Percentiles rank a stretch among this genome's conserved stretches.
These are phyloP conservation scores for Sericinus montela DNA, from an alignment of 2,888 invertebrate genomes.

Conservation along the genomic window DNA sequence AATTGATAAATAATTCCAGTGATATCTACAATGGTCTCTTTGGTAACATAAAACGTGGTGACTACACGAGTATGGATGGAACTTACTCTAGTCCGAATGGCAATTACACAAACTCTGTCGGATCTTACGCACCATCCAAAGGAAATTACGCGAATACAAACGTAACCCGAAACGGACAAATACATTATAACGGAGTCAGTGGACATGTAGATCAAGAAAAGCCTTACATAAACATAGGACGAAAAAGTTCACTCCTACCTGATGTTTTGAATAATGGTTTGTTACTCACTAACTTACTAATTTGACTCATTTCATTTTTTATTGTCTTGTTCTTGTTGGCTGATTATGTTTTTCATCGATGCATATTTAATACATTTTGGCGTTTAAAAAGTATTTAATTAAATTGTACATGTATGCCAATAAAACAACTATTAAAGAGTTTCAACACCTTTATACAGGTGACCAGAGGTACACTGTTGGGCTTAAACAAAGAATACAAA, in stretches of 20 bases:
- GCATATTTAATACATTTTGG: too few relatives aligned
- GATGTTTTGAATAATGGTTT: conserved; percentile 70
- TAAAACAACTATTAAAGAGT: too few relatives aligned
- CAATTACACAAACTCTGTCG: conserved; percentile 28
- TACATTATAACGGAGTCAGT: conserved; percentile 37
- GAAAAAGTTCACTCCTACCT: conserved; percentile 43
- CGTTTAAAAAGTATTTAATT: too few relatives aligned
- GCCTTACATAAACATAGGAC: conserved; percentile 32
- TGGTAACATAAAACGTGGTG: conserved; percentile 28
- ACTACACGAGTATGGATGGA: conserved; percentile 28
- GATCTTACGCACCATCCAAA: conserved; percentile 18
- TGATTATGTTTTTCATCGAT: background rate
- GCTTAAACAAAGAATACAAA: conserved; percentile 79
- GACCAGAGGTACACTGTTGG: conserved; percentile 79
- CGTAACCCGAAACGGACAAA: conserved; percentile 27
- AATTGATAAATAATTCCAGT: conserved; percentile 65
- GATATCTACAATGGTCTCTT: conserved; percentile 47
- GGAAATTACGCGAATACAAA: conserved; percentile 36
- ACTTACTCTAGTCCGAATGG: conserved; percentile 31
- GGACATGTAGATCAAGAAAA: conserved; percentile 48
- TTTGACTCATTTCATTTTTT: conserved; percentile 18
- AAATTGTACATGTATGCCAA: too few relatives aligned
- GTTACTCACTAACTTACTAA: conserved; percentile 65
- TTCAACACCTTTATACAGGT: conserved; percentile 44
- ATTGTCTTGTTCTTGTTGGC: background rate